These are phyloP conservation scores for Tetramorium bicarinatum DNA, from an alignment of 2,888 invertebrate species.

Conservation along the genomic window DNA sequence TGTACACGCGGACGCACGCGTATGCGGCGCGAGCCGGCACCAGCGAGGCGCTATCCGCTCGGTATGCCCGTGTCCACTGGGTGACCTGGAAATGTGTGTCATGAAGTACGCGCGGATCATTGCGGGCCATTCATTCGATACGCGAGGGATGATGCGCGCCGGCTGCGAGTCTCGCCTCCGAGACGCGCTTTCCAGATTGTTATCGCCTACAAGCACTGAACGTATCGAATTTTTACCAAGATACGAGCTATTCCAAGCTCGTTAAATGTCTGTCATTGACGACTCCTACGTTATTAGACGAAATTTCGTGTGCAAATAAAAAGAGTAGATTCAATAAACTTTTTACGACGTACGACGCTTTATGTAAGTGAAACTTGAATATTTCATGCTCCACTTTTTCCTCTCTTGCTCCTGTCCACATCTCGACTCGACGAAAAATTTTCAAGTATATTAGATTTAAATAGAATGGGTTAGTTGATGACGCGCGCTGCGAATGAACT, in stretches of 20 bases:
- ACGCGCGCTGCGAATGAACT: too few species aligned
- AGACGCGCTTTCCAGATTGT: constrained; percentile 39
- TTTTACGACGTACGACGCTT: background rate
- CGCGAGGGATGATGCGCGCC: constrained; percentile 27
- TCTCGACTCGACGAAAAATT: too few species aligned
- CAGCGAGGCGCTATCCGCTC: constrained; percentile 57
- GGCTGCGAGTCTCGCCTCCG: constrained; percentile 24
- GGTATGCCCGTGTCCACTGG: constrained; percentile 55
- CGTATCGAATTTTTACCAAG: constrained; percentile 22
- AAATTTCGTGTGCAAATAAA: background rate
- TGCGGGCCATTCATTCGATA: constrained; percentile 48
- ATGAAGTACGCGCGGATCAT: constrained; percentile 53
- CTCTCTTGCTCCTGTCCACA: background rate
- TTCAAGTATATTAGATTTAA: background rate
- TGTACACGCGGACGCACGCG: constrained; percentile 67
- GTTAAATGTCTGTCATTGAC: background rate
- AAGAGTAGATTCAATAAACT: background rate
- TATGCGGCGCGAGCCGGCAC: constrained; percentile 62
- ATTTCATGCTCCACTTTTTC: background rate
- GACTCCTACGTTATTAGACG: too few species aligned
- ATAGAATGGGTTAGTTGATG: background rate
- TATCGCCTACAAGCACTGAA: background rate
- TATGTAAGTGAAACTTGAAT: background rate
- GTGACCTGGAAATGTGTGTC: constrained; percentile 56
- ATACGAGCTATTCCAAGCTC: background rate